Base-by-base conservation (phyloP, 2,113 vertebrate species). In the Planiliza haematocheilus region DNA sequence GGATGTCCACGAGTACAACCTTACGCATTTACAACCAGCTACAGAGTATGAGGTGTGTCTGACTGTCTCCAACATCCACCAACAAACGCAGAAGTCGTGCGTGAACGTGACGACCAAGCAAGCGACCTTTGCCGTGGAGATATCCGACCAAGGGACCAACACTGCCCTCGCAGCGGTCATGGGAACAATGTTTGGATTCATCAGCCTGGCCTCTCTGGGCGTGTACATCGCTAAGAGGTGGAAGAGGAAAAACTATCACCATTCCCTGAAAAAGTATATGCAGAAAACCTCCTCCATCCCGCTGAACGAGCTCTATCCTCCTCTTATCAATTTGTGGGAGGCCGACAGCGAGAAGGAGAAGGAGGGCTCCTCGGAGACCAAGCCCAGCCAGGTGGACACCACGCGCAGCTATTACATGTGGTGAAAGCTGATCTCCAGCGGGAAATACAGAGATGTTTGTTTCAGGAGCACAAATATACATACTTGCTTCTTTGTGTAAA, bases 381-480 rank as follows among this genome's bases (percentile, higher is more conserved):
- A 98, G 93, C 93, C 95, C 0, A 94, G 94, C 82, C 98, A 97
- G 87, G 98, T 99, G 1, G 98, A 99, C 94, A 99, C 98, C 48
- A 97, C 98, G 86, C 96, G 97, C 91, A 99, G 97, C 94, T 99
- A 99, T 86, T 99, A 99, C 94, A 97, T 99, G 97, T 99, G 97
- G 98, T 99, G 94, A 99, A 93, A 88, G 93, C 21, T 61, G 91
- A 93, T 38, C 10, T 53, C 24, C 57, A 57, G 37, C 17, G 21
- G 57, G 52, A 64, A 37, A 68, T 13, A 45, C 12, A 73, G 16
- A 66, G 56, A 78, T 38, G 18, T 77, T 80, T 81, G 41, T 75
- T 87, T 82, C 49, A 85, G 84, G 79, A 91, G 88, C 87, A 90
- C 86, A 89, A 88, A 63, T 71, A 79, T 70, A 86, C 38, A 70